Conservation (phyloP, 2,888 invertebrate genomes). For the Himalopsyche tibetana region DNA sequence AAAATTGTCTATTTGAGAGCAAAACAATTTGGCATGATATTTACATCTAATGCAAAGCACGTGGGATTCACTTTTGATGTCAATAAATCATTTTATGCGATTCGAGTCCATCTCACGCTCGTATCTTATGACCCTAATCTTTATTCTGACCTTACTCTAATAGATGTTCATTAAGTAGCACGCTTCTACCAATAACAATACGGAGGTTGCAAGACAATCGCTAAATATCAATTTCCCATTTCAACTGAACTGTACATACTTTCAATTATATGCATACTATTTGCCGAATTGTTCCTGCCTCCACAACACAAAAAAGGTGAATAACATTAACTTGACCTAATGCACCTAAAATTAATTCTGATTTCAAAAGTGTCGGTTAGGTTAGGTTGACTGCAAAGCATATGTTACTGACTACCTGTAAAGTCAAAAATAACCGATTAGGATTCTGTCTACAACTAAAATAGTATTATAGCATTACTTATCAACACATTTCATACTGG, state of each 20-base stretch:
- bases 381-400: too few species aligned
- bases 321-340: conserved; percentile 3
- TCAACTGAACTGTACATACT: background rate
- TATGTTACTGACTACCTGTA: too few species aligned
- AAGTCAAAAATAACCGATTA: too few species aligned
- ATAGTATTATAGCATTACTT: too few species aligned
- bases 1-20: conserved; percentile 9
- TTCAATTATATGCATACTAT: background rate
- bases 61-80: conserved; percentile 36
- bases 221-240: conserved; percentile 11
- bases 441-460: too few species aligned
- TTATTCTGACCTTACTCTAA: conserved; percentile 21
- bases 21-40: conserved; percentile 36
- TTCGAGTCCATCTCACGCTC: background rate
- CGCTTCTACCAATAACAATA: conserved; percentile 11
- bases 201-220: background rate
- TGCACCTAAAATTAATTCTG: conserved; percentile 7
- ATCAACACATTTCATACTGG: too few species aligned
- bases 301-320: background rate
- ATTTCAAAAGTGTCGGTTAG: background rate
- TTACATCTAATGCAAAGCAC: conserved; percentile 20
- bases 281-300: background rate
- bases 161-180: conserved; percentile 5
- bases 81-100: conserved; percentile 25
- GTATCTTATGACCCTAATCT: conserved; percentile 1